A percentile compares a stretch with the other conserved stretches of the same genome.
phyloP scores from a whole-genome alignment of 2,113 vertebrate species.

The Dipodomys merriami region DNA sequence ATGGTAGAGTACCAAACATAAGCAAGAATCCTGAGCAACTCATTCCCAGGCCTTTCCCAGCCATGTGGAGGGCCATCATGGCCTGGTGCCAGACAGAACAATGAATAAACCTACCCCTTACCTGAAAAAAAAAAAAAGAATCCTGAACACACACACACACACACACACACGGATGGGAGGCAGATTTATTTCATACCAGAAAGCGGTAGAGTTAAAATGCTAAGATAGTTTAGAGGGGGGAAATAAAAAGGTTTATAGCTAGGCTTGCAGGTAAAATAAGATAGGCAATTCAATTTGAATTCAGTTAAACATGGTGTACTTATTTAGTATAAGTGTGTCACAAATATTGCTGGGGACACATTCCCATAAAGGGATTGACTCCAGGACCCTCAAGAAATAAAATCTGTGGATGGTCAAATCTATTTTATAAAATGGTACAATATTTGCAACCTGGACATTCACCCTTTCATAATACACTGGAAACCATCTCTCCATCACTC shows the following conservation, averaged over 20 bases:
- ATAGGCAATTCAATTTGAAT: neutral
- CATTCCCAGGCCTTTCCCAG: no score
- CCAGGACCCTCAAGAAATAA: no score
- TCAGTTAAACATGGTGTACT: neutral
- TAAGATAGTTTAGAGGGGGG: neutral
- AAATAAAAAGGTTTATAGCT: neutral
- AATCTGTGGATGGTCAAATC: neutral
- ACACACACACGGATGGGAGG: neutral
- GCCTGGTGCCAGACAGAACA: no score
- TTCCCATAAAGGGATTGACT: neutral
- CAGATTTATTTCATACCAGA: neutral
- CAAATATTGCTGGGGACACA: neutral
- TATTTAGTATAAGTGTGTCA: neutral
- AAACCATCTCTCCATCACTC: neutral
- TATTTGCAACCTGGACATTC: neutral
- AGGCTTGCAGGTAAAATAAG: neutral
- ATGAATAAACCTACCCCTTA: no score
- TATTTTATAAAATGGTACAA: neutral
- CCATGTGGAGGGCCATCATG: no score
- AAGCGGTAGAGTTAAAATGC: neutral
- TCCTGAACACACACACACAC: no score
- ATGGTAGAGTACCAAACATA: no score
- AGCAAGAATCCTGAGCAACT: no score
- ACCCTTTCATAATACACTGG: neutral
- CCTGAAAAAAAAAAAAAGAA: no score